Conservation (phyloP, 1,140 invertebrate genomes). For the Lanistes nyassanus region DNA sequence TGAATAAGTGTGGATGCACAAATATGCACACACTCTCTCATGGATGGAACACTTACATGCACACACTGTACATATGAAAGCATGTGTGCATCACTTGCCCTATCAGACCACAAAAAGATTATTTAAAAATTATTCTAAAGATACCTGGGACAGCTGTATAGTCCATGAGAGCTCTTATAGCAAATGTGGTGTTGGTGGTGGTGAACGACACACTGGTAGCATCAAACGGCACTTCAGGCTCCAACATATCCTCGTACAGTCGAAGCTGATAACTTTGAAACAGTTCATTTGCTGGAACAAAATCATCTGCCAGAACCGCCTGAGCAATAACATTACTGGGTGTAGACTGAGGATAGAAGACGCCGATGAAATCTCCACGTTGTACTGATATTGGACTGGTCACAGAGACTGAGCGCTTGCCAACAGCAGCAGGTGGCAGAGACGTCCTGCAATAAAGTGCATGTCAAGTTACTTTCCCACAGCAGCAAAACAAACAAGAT, state of each 20-base stretch:
- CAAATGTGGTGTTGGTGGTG: conserved; percentile 49
- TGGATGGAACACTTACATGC: too few relatives aligned
- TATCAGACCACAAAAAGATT: too few relatives aligned
- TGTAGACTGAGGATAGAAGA: conserved; percentile 51
- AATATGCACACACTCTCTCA: too few relatives aligned
- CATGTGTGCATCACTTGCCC: too few relatives aligned
- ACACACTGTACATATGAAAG: too few relatives aligned
- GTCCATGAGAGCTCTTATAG: conserved; percentile 54
- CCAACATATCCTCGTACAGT: conserved; percentile 49
- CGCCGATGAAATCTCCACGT: conserved; percentile 58
- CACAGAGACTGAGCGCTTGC: conserved; percentile 39
- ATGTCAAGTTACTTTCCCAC: too few relatives aligned
- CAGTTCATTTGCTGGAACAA: conserved; percentile 45
- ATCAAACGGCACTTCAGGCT: conserved; percentile 34
- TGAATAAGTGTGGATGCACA: too few relatives aligned
- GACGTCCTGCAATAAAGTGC: conserved; percentile 33
- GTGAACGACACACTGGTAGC: conserved; percentile 30
- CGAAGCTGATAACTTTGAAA: conserved; percentile 51
- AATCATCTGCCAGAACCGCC: conserved; percentile 41
- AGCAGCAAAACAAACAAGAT: too few relatives aligned
- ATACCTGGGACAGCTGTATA: conserved; percentile 30
- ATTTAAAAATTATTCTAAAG: too few relatives aligned
- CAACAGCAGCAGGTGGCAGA: conserved; percentile 46
- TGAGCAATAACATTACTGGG: conserved; percentile 51
- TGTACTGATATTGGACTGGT: conserved; percentile 43